Percentiles rank a stretch among this genome's conserved stretches.
Evolutionary conservation across 2,888 invertebrate species (phyloP).

Genomic region (Gryllus longicercus): DNA sequence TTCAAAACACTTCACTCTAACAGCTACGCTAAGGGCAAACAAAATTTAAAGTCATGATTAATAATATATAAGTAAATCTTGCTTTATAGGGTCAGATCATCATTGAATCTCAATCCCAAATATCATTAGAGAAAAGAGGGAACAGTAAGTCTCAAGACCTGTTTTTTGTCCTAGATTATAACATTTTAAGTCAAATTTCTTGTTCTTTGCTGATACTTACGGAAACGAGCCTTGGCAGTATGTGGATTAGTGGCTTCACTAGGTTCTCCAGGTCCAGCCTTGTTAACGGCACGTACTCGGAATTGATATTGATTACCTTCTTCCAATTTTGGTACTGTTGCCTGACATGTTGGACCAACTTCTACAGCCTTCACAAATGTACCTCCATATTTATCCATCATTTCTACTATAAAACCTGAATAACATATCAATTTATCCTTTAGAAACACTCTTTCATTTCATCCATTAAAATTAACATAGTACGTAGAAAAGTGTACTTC

Average conservation of each 20-base stretch:
- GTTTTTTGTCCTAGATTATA: background rate
- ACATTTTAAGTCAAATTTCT: background rate
- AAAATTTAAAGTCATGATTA: background rate
- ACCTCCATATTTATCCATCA: conserved; percentile 78
- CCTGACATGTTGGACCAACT: conserved; percentile 79
- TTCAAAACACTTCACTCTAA: background rate
- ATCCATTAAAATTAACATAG: too few species aligned
- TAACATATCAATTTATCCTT: background rate
- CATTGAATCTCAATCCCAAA: too few species aligned
- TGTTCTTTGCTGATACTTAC: conserved; percentile 57
- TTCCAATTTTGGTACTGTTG: conserved; percentile 82
- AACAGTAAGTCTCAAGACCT: background rate
- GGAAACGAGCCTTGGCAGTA: conserved; percentile 80
- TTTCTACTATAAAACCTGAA: conserved; percentile 80
- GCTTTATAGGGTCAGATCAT: background rate
- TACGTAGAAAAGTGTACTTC: too few species aligned
- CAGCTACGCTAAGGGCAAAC: background rate
- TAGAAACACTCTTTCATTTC: too few species aligned
- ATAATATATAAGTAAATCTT: conserved; percentile 4
- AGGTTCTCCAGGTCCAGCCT: conserved; percentile 89
- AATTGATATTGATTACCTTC: conserved; percentile 96
- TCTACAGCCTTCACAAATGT: conserved; percentile 84
- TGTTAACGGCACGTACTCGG: conserved; percentile 89
- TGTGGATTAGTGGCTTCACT: conserved; percentile 90
- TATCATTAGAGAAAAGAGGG: background rate